Conservation (phyloP, 2,113 vertebrate species). For the Elgaria multicarinata region DNA sequence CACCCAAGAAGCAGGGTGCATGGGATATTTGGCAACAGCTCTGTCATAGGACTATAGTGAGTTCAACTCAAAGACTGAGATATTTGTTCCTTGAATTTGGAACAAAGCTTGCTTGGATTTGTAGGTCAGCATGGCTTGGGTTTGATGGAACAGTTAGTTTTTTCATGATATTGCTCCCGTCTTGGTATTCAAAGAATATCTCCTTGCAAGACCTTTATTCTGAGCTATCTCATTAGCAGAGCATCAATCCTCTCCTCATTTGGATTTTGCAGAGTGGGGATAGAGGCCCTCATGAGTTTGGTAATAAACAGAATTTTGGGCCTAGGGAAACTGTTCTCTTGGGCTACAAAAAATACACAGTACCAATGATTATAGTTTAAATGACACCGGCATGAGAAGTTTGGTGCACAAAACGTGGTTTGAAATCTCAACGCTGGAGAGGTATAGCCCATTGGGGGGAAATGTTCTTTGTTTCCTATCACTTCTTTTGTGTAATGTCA, state of each 20-base stretch:
- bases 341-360: slow-evolving; percentile 13
- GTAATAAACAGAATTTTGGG: not conserved
- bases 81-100: no score
- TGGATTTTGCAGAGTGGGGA: no score
- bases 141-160: not conserved
- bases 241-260: not conserved
- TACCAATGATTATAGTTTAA: slow-evolving; percentile 4
- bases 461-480: slow-evolving; percentile 71
- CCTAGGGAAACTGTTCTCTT: slow-evolving; percentile 12
- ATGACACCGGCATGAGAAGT: slow-evolving; percentile 36
- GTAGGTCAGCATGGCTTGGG: not conserved
- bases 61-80: not conserved
- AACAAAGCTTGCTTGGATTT: no score
- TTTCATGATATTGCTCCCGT: not conserved
- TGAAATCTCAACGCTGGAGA: slow-evolving; percentile 48
- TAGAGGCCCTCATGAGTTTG: slow-evolving; percentile 5
- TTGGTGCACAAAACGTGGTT: not conserved
- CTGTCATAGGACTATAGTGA: no score
- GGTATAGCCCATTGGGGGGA: slow-evolving; percentile 51
- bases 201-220: not conserved
- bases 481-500: slow-evolving; percentile 72
- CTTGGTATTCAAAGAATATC: not conserved
- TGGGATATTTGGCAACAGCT: no score
- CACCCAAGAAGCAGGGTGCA: no score
- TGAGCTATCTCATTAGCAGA: not conserved